These are phyloP conservation scores for Aleiodes leptofemur DNA, from an alignment of 2,888 invertebrate species.

Conservation along the genomic window DNA sequence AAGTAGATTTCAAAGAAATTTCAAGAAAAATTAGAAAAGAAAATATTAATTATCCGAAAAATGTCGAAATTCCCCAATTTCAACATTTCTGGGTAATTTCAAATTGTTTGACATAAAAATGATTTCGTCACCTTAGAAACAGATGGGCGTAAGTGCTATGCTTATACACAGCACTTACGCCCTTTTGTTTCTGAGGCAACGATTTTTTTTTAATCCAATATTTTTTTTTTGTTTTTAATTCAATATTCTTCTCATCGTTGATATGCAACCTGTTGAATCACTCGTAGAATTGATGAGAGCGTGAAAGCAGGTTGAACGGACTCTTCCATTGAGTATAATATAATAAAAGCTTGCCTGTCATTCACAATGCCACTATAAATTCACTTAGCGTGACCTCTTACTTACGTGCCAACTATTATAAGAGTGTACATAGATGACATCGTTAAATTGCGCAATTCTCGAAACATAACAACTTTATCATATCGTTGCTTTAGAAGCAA, in stretches of 20 bases:
- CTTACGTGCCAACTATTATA: neutral
- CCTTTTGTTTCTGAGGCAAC: too few relatives aligned
- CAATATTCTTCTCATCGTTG: neutral
- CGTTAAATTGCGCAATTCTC: conserved; percentile 12
- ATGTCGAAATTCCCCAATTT: too few relatives aligned
- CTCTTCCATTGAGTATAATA: conserved; percentile 22
- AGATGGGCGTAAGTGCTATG: too few relatives aligned
- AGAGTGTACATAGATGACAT: conserved; percentile 16
- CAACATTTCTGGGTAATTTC: too few relatives aligned
- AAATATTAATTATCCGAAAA: too few relatives aligned
- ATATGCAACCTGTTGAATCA: conserved; percentile 12
- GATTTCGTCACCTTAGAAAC: too few relatives aligned
- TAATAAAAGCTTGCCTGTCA: conserved; percentile 15
- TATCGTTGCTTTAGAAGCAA: too few relatives aligned
- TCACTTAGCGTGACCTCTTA: conserved; percentile 17
- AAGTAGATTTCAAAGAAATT: too few relatives aligned
- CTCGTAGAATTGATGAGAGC: conserved; percentile 23
- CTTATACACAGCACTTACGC: too few relatives aligned
- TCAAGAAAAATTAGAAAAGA: too few relatives aligned
- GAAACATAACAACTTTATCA: neutral
- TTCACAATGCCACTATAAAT: conserved; percentile 13
- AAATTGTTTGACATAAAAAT: too few relatives aligned
- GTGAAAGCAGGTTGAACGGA: conserved; percentile 28
- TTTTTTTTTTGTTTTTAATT: neutral
- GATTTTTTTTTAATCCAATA: too few relatives aligned